phyloP scores from a whole-genome alignment of 2,113 vertebrate genomes.

The Patagioenas fasciata region DNA sequence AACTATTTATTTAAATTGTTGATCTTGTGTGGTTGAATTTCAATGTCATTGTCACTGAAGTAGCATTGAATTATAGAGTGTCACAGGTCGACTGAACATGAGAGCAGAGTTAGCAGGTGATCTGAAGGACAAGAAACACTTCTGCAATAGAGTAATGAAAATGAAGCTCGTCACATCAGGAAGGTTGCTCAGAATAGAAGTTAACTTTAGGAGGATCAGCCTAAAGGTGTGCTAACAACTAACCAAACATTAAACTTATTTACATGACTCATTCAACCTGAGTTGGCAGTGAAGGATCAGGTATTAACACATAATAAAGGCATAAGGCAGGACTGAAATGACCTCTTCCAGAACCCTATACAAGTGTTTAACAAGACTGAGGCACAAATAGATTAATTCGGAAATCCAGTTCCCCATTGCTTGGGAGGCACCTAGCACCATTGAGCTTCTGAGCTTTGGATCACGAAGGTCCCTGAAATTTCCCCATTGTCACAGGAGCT shows the following conservation, averaged over 20 bases:
- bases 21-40: neutral
- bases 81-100: neutral
- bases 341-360: neutral
- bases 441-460: neutral
- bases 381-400: neutral
- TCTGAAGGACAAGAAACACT: neutral
- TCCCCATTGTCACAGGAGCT: neutral
- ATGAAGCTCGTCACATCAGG: neutral
- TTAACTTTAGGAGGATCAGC: neutral
- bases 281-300: neutral
- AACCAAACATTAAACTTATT: neutral
- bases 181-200: neutral
- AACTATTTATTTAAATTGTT: slow-evolving; percentile 25
- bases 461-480: neutral
- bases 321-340: accelerated
- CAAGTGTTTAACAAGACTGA: neutral
- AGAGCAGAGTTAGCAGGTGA: slow-evolving; percentile 3
- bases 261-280: neutral
- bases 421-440: accelerated
- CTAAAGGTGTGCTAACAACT: neutral
- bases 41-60: neutral
- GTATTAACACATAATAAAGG: neutral
- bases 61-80: neutral
- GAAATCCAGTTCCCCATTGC: neutral
- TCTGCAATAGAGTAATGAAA: neutral